Conservation (phyloP, 2,113 vertebrate species). For the Atherinomorus stipes region DNA sequence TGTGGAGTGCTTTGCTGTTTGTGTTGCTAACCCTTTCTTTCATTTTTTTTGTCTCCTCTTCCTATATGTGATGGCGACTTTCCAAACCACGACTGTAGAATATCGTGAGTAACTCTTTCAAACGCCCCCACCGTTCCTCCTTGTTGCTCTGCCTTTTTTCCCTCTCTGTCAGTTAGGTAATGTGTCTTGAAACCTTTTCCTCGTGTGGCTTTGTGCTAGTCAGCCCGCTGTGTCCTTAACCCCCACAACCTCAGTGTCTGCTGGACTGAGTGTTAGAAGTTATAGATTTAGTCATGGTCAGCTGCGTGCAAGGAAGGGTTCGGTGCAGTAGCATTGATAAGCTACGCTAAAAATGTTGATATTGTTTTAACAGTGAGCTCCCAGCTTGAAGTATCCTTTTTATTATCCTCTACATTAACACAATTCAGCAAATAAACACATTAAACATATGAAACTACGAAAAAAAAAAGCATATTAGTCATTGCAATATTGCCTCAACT, state of each 20-base stretch:
- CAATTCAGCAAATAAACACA: neutral
- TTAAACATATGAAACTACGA: neutral
- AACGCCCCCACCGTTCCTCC: constrained; percentile 45
- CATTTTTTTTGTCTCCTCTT: constrained; percentile 32
- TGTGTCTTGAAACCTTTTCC: constrained; percentile 39
- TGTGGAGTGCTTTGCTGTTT: constrained; percentile 16
- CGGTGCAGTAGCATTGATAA: no score
- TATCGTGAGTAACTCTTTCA: constrained; percentile 88
- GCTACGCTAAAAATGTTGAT: no score
- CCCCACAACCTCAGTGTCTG: constrained; percentile 36
- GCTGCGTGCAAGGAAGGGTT: neutral
- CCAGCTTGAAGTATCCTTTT: neutral
- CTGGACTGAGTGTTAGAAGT: constrained; percentile 68
- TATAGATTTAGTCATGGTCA: constrained; percentile 20
- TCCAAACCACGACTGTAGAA: constrained; percentile 79
- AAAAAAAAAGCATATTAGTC: neutral
- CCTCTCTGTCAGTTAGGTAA: constrained; percentile 30
- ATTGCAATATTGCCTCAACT: no score
- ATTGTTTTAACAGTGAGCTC: neutral
- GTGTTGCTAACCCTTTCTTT: constrained; percentile 52
- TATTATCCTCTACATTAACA: neutral
- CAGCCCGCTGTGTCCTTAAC: constrained; percentile 49
- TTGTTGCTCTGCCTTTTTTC: constrained; percentile 25
- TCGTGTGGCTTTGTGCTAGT: constrained; percentile 56
- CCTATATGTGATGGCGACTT: constrained; percentile 38